phyloP scores from a whole-genome alignment of 2,888 invertebrate species.

The Trichogramma dendrolimi region DNA sequence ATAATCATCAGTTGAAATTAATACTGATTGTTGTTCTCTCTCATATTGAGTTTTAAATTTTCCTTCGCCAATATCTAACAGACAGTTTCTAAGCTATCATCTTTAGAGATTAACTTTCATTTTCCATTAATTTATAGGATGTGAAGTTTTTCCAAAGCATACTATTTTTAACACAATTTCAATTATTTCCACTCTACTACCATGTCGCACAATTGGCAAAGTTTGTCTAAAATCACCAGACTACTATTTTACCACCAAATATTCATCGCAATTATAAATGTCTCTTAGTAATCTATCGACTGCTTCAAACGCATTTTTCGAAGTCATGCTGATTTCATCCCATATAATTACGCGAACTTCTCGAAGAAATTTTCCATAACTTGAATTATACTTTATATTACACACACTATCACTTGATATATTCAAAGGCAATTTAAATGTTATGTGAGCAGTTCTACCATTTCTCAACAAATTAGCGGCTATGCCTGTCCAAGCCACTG shows the following conservation, averaged over 20 bases:
- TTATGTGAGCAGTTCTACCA: slow-evolving; percentile 12
- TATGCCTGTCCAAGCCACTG: slow-evolving; percentile 15
- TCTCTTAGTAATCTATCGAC: slow-evolving; percentile 21
- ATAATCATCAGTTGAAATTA: too few species aligned
- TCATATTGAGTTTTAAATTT: too few species aligned
- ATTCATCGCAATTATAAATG: slow-evolving; percentile 12
- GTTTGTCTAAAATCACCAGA: too few species aligned
- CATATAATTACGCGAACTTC: slow-evolving; percentile 22
- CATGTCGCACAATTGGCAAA: too few species aligned
- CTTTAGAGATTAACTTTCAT: too few species aligned
- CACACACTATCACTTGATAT: slow-evolving; percentile 13
- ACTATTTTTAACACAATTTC: too few species aligned
- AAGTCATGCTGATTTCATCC: slow-evolving; percentile 29
- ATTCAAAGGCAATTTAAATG: slow-evolving; percentile 16
- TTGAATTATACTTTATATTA: slow-evolving; percentile 12
- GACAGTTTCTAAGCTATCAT: too few species aligned
- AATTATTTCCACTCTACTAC: too few species aligned
- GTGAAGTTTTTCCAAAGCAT: too few species aligned
- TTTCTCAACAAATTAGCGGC: slow-evolving; percentile 7
- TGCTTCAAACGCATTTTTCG: slow-evolving; percentile 18
- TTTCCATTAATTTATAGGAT: too few species aligned
- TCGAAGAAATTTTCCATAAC: slow-evolving; percentile 12
- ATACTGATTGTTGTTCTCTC: too few species aligned
- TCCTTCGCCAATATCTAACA: too few species aligned
- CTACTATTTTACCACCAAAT: slow-evolving; percentile 9